These are phyloP conservation scores for Phortica okadai DNA, from an alignment of 2,888 invertebrate genomes.

Conservation along the genomic window DNA sequence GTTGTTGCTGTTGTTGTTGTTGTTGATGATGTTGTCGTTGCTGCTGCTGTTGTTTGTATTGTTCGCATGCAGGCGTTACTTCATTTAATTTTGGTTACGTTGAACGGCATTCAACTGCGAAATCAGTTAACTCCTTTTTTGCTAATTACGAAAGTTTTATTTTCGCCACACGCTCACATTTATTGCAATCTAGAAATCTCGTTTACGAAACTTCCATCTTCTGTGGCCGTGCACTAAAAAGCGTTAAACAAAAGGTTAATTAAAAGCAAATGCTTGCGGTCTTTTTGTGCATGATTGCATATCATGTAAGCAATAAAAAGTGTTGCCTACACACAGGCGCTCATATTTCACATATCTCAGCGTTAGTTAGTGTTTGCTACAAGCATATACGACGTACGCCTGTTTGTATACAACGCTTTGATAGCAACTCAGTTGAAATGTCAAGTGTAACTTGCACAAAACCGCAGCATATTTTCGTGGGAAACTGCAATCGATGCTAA, in stretches of 20 bases:
- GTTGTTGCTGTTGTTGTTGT: constrained; percentile 43
- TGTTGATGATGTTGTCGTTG: constrained; percentile 54
- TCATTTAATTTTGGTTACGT: constrained; percentile 1
- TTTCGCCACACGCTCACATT: constrained; percentile 46
- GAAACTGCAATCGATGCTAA: not conserved
- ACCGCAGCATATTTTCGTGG: not conserved
- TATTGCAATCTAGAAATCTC: constrained; percentile 58
- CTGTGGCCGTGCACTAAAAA: constrained; percentile 15
- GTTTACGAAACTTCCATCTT: constrained; percentile 43
- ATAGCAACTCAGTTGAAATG: constrained; percentile 64
- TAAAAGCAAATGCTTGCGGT: constrained; percentile 50
- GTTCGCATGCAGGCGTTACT: constrained; percentile 14
- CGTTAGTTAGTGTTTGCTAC: not conserved
- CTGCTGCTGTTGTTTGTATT: constrained; percentile 34
- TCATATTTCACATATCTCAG: constrained; percentile 40
- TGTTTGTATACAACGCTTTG: constrained; percentile 50
- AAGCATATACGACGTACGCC: constrained; percentile 27
- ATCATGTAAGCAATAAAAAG: constrained; percentile 25
- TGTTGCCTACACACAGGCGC: constrained; percentile 42
- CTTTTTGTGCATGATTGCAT: constrained; percentile 12
- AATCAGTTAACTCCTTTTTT: constrained; percentile 72
- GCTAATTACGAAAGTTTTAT: constrained; percentile 74
- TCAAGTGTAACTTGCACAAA: constrained; percentile 56
- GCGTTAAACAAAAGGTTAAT: constrained; percentile 62
- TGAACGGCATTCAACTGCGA: constrained; percentile 51